These are phyloP conservation scores for Egretta garzetta DNA, from an alignment of 2,113 vertebrate species.

Conservation along the genomic window DNA sequence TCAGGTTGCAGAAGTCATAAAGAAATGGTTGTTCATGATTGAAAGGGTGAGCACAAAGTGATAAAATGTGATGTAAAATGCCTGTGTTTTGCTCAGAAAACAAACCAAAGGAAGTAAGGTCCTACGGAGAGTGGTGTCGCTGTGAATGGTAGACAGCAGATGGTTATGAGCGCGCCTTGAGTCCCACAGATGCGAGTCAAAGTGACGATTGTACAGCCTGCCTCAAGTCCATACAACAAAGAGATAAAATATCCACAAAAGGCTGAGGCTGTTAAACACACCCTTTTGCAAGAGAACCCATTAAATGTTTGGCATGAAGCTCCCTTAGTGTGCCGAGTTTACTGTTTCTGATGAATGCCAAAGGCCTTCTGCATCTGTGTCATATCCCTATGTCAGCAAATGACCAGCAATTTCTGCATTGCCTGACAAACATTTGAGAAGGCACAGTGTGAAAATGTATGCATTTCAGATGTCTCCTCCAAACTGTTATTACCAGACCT, in stretches of 20 bases:
- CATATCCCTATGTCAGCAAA: neutral
- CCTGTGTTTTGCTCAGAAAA: neutral
- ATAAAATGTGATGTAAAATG: neutral
- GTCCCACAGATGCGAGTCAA: neutral
- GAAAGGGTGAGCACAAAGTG: neutral
- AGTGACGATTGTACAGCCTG: neutral
- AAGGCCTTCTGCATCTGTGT: conserved; percentile 4
- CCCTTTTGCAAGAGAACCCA: neutral
- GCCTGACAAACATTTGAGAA: neutral
- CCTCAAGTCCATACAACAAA: neutral
- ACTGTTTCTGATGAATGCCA: neutral
- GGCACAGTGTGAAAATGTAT: neutral
- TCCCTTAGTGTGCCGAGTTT: neutral
- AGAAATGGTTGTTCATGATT: neutral
- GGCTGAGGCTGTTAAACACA: neutral
- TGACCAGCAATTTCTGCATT: neutral
- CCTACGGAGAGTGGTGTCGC: neutral
- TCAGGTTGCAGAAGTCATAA: neutral
- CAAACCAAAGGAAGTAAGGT: neutral
- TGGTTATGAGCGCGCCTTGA: neutral
- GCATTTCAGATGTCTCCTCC: neutral
- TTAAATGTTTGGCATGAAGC: neutral
- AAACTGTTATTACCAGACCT: neutral
- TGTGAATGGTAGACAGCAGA: neutral
- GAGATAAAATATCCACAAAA: neutral